These are phyloP conservation scores for Scaptomyza reducta DNA, from an alignment of 2,888 invertebrate genomes.

Conservation along the genomic window DNA sequence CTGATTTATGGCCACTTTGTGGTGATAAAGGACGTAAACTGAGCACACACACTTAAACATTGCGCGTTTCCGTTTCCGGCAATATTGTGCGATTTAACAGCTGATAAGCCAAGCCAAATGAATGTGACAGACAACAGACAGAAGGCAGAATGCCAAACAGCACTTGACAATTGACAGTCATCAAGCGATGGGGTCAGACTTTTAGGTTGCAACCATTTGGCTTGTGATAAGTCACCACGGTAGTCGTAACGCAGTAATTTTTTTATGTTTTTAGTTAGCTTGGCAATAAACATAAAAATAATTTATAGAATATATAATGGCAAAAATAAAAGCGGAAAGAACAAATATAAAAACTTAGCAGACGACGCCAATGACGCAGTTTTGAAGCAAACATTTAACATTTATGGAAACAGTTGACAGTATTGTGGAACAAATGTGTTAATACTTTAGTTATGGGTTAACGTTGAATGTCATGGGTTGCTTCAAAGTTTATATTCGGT, in stretches of 20 bases:
- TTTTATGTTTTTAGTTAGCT: slow-evolving; percentile 28
- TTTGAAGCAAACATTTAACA: slow-evolving; percentile 8
- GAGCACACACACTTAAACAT: slow-evolving; percentile 46
- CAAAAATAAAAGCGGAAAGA: slow-evolving; percentile 1
- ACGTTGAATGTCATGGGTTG: too few species aligned
- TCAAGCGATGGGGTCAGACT: background rate
- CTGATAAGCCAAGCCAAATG: background rate
- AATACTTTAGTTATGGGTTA: slow-evolving; percentile 5
- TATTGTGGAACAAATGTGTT: slow-evolving; percentile 32
- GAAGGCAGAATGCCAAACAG: background rate
- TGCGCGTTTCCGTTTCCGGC: slow-evolving; percentile 57
- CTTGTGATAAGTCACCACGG: slow-evolving; percentile 8
- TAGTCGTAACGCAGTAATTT: slow-evolving; percentile 14
- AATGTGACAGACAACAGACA: slow-evolving; percentile 3
- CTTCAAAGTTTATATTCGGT: background rate
- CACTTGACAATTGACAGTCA: background rate
- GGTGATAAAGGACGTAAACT: slow-evolving; percentile 58
- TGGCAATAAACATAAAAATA: slow-evolving; percentile 60
- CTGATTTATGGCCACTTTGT: slow-evolving; percentile 65
- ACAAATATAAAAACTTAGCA: slow-evolving; percentile 31
- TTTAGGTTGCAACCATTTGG: slow-evolving; percentile 5
- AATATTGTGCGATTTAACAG: slow-evolving; percentile 16
- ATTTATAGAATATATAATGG: slow-evolving; percentile 17
- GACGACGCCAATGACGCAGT: slow-evolving; percentile 44
- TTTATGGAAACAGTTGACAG: slow-evolving; percentile 48